These are phyloP conservation scores for Corvus moneduloides DNA, from an alignment of 2,113 vertebrate species.

Conservation along the genomic window DNA sequence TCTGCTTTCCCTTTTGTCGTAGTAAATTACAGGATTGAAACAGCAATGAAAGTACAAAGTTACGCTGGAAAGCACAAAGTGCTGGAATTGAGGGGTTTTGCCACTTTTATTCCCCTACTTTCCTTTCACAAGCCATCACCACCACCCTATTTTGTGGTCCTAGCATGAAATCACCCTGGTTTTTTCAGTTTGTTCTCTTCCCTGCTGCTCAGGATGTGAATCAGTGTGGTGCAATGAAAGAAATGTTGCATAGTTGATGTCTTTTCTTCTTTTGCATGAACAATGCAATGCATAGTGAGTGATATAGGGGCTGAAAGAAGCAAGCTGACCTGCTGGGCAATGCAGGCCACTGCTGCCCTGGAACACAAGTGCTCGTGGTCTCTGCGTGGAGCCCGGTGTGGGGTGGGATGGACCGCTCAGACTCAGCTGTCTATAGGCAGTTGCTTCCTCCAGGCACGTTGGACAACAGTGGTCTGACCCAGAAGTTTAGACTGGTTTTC, in stretches of 20 bases:
- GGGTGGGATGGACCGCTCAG: fast-evolving
- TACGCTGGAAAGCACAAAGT: background rate
- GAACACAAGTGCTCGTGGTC: fast-evolving
- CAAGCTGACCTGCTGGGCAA: background rate
- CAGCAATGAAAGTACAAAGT: background rate
- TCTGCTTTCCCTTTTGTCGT: background rate
- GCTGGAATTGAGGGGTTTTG: background rate
- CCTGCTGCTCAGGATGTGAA: background rate
- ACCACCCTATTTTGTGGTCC: background rate
- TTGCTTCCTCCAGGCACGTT: fast-evolving
- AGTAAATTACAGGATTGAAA: background rate
- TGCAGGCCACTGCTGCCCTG: background rate
- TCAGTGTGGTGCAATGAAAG: background rate
- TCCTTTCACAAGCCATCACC: background rate
- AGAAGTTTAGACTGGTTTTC: background rate
- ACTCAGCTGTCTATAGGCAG: background rate
- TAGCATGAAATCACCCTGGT: background rate
- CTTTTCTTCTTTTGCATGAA: background rate
- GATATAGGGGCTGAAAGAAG: background rate
- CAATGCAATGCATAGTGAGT: fast-evolving
- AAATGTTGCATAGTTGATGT: background rate
- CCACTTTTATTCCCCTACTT: background rate
- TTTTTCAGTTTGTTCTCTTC: background rate
- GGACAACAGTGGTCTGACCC: background rate
- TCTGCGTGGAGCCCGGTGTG: background rate